These are phyloP conservation scores for Drosophila putrida DNA, from an alignment of 2,888 invertebrate genomes.

Conservation along the genomic window DNA sequence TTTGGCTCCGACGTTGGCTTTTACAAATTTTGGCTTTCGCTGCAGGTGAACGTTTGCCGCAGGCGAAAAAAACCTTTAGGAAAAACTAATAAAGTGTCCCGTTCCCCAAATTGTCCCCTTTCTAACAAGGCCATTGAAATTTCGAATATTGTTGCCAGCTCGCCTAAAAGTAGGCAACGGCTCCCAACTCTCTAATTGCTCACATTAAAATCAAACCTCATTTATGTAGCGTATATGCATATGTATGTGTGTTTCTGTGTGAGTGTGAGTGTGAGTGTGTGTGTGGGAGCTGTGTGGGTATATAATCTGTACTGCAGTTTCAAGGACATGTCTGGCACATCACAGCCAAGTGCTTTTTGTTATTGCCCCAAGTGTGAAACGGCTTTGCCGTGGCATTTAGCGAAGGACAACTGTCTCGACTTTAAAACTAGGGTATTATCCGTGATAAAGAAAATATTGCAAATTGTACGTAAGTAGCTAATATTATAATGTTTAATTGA, in stretches of 20 bases:
- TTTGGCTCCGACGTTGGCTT: slow-evolving; percentile 30
- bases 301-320: slow-evolving; percentile 14
- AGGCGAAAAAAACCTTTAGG: neutral
- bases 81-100: slow-evolving; percentile 24
- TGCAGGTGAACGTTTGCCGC: slow-evolving; percentile 12
- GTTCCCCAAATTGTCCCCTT: neutral
- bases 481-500: neutral
- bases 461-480: neutral
- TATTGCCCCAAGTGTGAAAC: slow-evolving; percentile 14
- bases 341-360: slow-evolving; percentile 10
- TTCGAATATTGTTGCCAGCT: slow-evolving; percentile 16
- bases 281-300: neutral
- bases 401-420: slow-evolving; percentile 7
- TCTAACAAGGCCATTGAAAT: slow-evolving; percentile 10
- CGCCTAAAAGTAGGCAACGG: slow-evolving; percentile 37
- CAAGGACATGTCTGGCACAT: slow-evolving; percentile 24
- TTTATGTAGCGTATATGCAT: neutral
- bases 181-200: slow-evolving; percentile 25
- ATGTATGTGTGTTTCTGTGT: neutral
- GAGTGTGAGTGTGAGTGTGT: neutral
- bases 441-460: neutral
- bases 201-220: slow-evolving; percentile 4
- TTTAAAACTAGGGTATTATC: neutral
- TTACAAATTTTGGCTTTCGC: neutral
- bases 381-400: slow-evolving; percentile 10